Evolutionary conservation across 2,797 vertebrate species (phyloP).

Genomic region (Botia almorhae): DNA sequence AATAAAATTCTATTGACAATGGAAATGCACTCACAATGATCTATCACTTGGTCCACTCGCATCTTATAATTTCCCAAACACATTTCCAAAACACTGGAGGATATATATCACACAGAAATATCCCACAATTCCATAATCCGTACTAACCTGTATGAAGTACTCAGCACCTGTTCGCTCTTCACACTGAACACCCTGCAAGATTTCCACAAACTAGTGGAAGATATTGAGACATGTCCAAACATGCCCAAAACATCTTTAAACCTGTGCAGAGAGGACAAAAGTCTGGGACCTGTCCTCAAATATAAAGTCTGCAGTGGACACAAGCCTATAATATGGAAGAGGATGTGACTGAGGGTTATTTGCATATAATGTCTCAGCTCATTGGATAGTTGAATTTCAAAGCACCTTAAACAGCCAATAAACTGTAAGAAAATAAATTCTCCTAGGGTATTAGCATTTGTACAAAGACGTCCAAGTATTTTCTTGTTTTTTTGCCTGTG

Average conservation of each 20-base stretch:
- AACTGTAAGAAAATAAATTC: neutral
- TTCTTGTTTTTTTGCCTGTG: constrained; percentile 14
- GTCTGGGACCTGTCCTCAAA: neutral
- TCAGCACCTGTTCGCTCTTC: constrained; percentile 52
- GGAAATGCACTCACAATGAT: constrained; percentile 27
- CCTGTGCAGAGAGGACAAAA: constrained; percentile 50
- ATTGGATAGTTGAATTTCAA: neutral
- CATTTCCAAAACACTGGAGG: neutral
- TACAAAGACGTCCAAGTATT: neutral
- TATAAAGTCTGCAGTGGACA: constrained; percentile 6
- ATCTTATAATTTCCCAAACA: too few species aligned
- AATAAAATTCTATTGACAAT: neutral
- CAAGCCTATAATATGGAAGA: neutral
- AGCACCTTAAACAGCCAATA: too few species aligned
- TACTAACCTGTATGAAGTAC: neutral
- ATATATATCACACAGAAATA: neutral
- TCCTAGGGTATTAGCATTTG: neutral
- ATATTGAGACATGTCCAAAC: constrained; percentile 67
- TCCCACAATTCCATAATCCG: neutral
- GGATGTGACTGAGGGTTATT: neutral
- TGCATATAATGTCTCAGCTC: neutral
- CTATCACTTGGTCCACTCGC: neutral
- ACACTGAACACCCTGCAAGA: constrained; percentile 34
- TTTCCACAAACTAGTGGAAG: constrained; percentile 29
- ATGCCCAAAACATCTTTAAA: constrained; percentile 67